Evolutionary conservation across 92 coral and sea anemone genomes (phyloP), one percentile per base, ranked within the genome.

Genomic region (Palythoa grandis): DNA sequence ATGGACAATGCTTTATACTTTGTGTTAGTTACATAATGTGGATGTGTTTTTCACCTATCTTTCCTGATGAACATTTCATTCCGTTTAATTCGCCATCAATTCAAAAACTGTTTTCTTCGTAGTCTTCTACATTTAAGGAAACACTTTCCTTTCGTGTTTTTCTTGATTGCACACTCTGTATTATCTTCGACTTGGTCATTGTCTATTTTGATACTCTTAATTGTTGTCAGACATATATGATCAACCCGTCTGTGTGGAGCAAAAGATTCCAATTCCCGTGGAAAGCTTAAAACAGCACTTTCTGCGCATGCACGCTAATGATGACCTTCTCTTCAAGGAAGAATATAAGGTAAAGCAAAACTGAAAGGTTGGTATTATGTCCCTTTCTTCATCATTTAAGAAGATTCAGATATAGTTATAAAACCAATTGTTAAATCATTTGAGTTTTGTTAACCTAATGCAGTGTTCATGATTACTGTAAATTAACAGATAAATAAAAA

Each of bases 291-390:
- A 88, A 70, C 79, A 68, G 10, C 65, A 88, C 61, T 91, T 78
- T 70, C 75, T 85, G 37, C 88, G 89, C 50, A 91, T 84, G 91
- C 93, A 84, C 78, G 89, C 82, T 17, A 67, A 91, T 24, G 58
- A 72, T 25, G 77, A 88, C 43, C 61, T 48, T 3, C 87, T 88
- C n/a, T 91, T 91, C 69, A 74, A 72, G 2, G 80, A 84, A 69
- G 93, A 91, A 47, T 91, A 29, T 76, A 84, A 84, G 93, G 93
- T 88, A 52, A 20, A 74, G n/a, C 8, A 17, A 16, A 24, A 3
- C 22, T 12, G 35, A 29, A 29, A 2, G 85, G 1, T 11, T 43
- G 50, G 3, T 43, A 43, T 43, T 43, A 43, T 43, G 50, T 43
- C 50, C 50, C 50, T 43, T 43, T 43, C 50, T 43, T 43, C 50